Base-by-base conservation (phyloP, 2,888 invertebrate genomes). In the Agrochola macilenta region DNA sequence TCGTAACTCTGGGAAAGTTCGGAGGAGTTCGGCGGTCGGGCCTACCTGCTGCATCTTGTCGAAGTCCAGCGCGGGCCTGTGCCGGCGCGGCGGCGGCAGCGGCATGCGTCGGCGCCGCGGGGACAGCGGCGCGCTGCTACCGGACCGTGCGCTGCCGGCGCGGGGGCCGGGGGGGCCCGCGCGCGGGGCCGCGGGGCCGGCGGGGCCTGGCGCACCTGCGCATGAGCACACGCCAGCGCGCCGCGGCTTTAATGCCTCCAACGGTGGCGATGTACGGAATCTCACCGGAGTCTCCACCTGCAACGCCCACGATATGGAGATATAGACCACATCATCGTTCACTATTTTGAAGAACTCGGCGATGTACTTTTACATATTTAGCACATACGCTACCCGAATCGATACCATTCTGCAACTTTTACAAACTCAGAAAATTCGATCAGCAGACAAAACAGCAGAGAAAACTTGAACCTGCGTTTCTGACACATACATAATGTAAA, bases 1-100 rank as follows among this genome's bases (percentile, higher is more conserved):
- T 17, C 5, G 35, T 39, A 17, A 1, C 9, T 68, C 9, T 12
- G 30, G 30, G 30, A 49, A 49, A 30, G 30, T 49, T 49, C 8
- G 46, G 5, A 46, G 2, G 8, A 74, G 60, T 52, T 26, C 14
- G 52, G 17, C 17, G 7, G 14, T 20, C 14, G 8, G 9, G 23
- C 58, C 0, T 97, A 99, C 99, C 98, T 99, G 98, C 97, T 99
- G 99, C 99, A 99, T 99, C 97, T 99, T 99, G 95, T 99, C 99
- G 94, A 99, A 99, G 97, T 99, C 99, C 92, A 99, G 97, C 95
- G 99, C 99, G 88, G 99, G 99, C 93, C 99, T 97, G 94, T 98
- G 98, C 43, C 97, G 95, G 85, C 95, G 93, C 87, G 95, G 95
- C 86, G 94, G 93, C 88, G 95, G 93, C 88, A 93, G 94, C 84